Base-by-base conservation (phyloP, 2,888 invertebrate genomes). In the Melinopterus prodromus region DNA sequence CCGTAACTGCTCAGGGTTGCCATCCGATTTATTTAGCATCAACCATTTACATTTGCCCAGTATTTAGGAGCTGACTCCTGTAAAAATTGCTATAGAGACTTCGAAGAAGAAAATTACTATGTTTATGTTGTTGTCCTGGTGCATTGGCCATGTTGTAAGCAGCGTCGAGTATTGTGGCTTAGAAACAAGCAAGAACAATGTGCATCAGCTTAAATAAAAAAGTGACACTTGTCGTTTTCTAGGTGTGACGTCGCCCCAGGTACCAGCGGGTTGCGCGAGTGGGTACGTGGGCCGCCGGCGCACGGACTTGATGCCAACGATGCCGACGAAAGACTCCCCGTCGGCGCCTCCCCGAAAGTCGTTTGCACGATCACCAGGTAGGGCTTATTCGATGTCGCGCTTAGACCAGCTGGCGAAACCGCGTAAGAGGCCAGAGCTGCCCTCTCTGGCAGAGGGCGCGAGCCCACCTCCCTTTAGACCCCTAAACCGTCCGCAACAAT, bases 341-440 rank as follows among this genome's bases (percentile, higher is more conserved):
- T 81, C 90, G 86, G 89, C 90, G 87, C 89, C 91, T 85, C 90
- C 91, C 85, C 88, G 88, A 85, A 91, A 89, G 85, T 88, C 89
- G 82, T 88, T 90, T 83, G 88, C 88, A 84, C 88, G 89, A 82
- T 90, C 84, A 86, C 93, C 93, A 94, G 95, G 95, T 93, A 96
- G 97, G 93, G 97, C 97, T 88, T 95, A 95, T 92, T 97, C 97
- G 90, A 97, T 97, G 97, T 95, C 97, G 88, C 94, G 97, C 86
- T 93, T 97, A 91, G 97, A 97, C 93, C 94, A 94, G 89, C 92
- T 95, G 90, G 92, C 95, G 86, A 93, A 93, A 90, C 95, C 95
- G 84, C 92, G 94, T 86, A 88, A 86, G 84, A 91, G 92, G 86
- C 92, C 91, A 83, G 88, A 88, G 82, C 85, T 90, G 84, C 87